These are phyloP conservation scores for Acanthoscelides obtectus DNA, from an alignment of 2,888 invertebrate species.

Conservation along the genomic window DNA sequence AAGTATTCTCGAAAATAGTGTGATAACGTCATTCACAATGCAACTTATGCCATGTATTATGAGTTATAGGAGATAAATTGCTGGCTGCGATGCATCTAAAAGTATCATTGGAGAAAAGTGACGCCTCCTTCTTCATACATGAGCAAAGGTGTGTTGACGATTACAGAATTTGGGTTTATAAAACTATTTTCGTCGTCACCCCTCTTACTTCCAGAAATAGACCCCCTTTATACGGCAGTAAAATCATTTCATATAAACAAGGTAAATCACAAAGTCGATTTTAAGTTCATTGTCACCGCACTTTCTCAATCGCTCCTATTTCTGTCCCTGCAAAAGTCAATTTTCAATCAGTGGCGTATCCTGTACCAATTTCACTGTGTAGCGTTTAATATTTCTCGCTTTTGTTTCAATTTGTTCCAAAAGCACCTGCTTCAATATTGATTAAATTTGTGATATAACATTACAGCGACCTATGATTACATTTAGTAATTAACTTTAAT, in stretches of 20 bases:
- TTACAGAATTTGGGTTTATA: background rate
- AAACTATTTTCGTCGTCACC: background rate
- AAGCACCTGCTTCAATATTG: too few species aligned
- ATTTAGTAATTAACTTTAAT: too few species aligned
- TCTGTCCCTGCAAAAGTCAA: background rate
- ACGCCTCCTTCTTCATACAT: background rate
- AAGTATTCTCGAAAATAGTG: too few species aligned
- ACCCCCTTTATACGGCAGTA: background rate
- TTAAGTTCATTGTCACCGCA: background rate
- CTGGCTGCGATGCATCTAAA: too few species aligned
- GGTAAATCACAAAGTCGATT: background rate
- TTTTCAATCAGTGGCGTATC: background rate
- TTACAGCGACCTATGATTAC: too few species aligned
- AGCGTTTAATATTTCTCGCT: too few species aligned
- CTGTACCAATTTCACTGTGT: too few species aligned
- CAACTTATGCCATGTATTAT: too few species aligned
- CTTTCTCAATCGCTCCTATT: background rate
- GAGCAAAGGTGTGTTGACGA: background rate
- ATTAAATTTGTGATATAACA: too few species aligned
- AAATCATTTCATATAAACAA: background rate
- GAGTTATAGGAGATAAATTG: too few species aligned
- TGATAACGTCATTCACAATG: too few species aligned
- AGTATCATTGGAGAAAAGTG: background rate
- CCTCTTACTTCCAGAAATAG: background rate
- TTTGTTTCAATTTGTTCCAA: too few species aligned